phyloP scores from a whole-genome alignment of 2,888 invertebrate species.

The Anodontia alba region DNA sequence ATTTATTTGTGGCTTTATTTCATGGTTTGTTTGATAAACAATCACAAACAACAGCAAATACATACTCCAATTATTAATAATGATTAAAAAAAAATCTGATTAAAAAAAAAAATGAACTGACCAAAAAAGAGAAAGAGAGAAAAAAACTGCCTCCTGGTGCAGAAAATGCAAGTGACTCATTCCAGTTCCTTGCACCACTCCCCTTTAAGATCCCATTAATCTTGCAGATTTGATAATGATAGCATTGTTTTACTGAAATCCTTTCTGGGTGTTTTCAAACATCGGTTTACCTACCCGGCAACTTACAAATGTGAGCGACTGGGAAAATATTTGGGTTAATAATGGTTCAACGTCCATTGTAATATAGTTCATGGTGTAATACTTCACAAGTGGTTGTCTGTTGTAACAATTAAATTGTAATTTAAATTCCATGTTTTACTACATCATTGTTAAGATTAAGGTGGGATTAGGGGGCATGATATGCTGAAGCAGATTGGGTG shows the following conservation, averaged over 20 bases:
- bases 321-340: neutral
- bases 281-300: neutral
- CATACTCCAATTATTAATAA: no score
- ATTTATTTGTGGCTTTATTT: no score
- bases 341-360: neutral
- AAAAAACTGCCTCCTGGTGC: no score
- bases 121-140: no score
- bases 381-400: slow-evolving; percentile 1
- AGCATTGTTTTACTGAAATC: neutral
- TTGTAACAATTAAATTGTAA: neutral
- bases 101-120: no score
- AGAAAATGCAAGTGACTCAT: no score
- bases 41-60: no score
- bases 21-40: no score
- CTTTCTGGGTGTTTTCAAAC: neutral
- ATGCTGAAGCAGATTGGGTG: neutral
- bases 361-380: neutral
- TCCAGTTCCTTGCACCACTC: no score
- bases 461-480: neutral
- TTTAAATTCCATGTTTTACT: slow-evolving; percentile 5
- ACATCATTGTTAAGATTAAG: slow-evolving; percentile 13
- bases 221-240: neutral
- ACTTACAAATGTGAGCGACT: neutral
- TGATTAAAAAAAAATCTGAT: no score
- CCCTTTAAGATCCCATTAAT: neutral